These are phyloP conservation scores for Mylabris phalerata DNA, from an alignment of 1,140 invertebrate species.

Conservation along the genomic window DNA sequence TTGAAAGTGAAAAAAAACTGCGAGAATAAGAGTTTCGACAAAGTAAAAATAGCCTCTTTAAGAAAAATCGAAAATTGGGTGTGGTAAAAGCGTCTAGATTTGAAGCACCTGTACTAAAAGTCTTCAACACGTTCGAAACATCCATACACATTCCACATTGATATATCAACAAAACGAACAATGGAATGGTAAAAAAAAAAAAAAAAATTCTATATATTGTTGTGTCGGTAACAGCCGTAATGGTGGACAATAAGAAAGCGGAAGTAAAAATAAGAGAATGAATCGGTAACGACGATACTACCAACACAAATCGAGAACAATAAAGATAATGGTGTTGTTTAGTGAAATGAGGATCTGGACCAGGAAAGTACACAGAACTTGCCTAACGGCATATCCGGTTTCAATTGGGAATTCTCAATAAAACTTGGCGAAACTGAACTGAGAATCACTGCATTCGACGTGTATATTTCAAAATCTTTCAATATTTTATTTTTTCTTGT, in stretches of 20 bases:
- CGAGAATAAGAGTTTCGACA: too few species aligned
- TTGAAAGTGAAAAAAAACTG: too few species aligned
- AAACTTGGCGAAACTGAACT: conserved; percentile 18
- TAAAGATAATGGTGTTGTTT: conserved; percentile 10
- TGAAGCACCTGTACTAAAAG: too few species aligned
- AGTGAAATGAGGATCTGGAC: neutral
- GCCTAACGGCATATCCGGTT: conserved; percentile 16
- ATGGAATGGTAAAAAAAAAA: too few species aligned
- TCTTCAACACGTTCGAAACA: too few species aligned
- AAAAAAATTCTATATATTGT: too few species aligned
- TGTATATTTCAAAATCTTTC: conserved; percentile 17
- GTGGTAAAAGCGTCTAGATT: too few species aligned
- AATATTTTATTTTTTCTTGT: conserved; percentile 3
- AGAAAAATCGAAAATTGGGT: too few species aligned
- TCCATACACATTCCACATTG: too few species aligned
- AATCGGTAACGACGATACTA: conserved; percentile 10
- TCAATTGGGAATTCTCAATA: conserved; percentile 18
- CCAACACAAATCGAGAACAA: conserved; percentile 9
- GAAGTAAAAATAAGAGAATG: conserved; percentile 10
- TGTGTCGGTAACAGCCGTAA: conserved; percentile 3
- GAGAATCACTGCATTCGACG: conserved; percentile 18
- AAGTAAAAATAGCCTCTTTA: too few species aligned
- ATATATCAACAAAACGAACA: too few species aligned
- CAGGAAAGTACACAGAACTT: conserved; percentile 9
- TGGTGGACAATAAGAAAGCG: conserved; percentile 8